Evolutionary conservation across 2,113 vertebrate species (phyloP).

Genomic region (Lathamus discolor): DNA sequence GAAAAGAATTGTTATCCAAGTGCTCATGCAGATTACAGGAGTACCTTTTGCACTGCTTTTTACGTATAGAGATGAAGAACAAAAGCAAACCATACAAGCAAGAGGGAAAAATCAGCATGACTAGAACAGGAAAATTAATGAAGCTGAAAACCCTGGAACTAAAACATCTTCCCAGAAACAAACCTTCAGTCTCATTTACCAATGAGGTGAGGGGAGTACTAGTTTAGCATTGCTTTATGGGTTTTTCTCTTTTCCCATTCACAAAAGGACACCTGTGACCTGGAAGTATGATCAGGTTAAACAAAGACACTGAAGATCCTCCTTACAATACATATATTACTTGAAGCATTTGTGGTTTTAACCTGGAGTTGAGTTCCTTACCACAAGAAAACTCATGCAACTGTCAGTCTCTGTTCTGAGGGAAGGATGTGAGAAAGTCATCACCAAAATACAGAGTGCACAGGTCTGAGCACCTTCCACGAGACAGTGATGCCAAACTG

Average conservation of each 20-base stretch:
- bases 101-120: background rate
- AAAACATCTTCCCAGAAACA: background rate
- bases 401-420: background rate
- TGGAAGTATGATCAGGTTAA: accelerated
- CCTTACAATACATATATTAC: background rate
- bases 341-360: background rate
- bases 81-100: accelerated
- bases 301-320: background rate
- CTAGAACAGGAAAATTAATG: background rate
- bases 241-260: background rate
- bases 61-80: background rate
- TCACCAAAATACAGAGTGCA: background rate
- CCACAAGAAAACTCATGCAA: background rate
- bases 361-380: background rate
- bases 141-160: background rate
- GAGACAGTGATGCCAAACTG: accelerated
- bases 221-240: background rate
- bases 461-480: background rate
- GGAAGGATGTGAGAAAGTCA: background rate
- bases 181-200: background rate
- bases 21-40: background rate
- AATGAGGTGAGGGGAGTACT: background rate
- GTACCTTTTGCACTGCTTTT: background rate
- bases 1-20: background rate
- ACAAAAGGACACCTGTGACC: background rate